Percentiles rank a stretch among this genome's conserved stretches.
These are phyloP conservation scores for Tenthredo notha DNA, from an alignment of 2,888 invertebrate species.

Conservation along the genomic window DNA sequence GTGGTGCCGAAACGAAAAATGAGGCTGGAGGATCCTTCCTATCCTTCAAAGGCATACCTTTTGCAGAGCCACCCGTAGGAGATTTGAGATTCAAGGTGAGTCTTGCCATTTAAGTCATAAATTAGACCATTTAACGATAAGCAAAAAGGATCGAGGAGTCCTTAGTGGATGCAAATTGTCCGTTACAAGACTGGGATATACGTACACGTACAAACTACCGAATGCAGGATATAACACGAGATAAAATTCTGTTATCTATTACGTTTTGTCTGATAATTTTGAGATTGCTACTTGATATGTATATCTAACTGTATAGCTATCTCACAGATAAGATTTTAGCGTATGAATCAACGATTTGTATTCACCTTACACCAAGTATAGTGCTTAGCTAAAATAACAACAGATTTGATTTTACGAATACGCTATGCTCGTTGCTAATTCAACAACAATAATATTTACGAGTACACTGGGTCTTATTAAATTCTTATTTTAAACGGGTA, in stretches of 20 bases:
- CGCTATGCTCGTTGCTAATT: background rate
- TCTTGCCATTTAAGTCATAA: background rate
- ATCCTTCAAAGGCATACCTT: constrained; percentile 75
- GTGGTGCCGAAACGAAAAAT: constrained; percentile 67
- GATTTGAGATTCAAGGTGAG: constrained; percentile 76
- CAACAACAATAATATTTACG: background rate
- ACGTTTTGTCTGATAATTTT: background rate
- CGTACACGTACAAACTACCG: background rate
- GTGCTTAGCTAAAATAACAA: background rate
- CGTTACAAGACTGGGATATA: background rate
- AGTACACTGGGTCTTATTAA: background rate
- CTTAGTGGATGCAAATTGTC: background rate
- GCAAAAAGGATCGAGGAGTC: background rate
- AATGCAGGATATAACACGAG: background rate
- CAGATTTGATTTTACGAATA: background rate
- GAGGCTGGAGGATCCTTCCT: constrained; percentile 67
- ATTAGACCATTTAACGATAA: background rate
- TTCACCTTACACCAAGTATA: background rate
- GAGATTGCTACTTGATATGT: background rate
- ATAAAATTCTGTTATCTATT: background rate
- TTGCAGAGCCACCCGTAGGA: constrained; percentile 75
- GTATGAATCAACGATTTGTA: constrained; percentile 4
- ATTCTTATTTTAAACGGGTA: background rate
- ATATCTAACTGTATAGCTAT: background rate
- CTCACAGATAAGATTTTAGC: background rate